Base-by-base conservation (phyloP, 2,888 invertebrate species). In the Corythucha ciliata region DNA sequence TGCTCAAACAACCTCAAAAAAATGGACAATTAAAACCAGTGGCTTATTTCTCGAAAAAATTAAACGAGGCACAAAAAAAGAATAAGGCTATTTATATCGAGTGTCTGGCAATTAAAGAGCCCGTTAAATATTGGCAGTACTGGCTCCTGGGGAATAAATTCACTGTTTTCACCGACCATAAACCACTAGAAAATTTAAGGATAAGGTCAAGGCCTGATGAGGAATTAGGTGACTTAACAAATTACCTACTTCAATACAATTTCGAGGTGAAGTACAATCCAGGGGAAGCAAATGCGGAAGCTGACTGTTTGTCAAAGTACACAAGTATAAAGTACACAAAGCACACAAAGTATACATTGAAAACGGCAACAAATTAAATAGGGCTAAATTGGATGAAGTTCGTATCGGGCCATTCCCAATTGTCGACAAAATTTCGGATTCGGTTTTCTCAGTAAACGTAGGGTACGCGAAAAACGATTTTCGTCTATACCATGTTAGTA, bases 191-290 rank as follows among this genome's bases (percentile, higher is more conserved):
- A 50, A 47, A 55, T 32, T 4, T 58, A n/a, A n/a, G n/a, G n/a
- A n/a, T n/a, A n/a, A n/a, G n/a, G n/a, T n/a, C n/a, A n/a, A n/a
- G n/a, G n/a, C n/a, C n/a, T n/a, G n/a, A n/a, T n/a, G 55, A 58
- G 37, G 56, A 58, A 53, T 37, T 60, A 25, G 55, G 54, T 21
- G 55, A 59, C 2, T 41, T 59, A 24, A 53, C 48, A 8, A 52
- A 52, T 44, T 57, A 56, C 44, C 24, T 59, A 29, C 57, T 57
- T 3, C 58, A 59, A 57, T 60, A 47, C 41, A 53, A 59, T 26
- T 60, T 59, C 41, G 18, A 56, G 33, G 40, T 58, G 8, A 59
- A 32, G 51, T 58, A 59, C 52, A 10, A 27, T n/a, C 60, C 60
- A 49, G 60, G 58, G 25, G 51, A 41, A 37, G 12, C 26, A 27